These are phyloP conservation scores for Plagodis dolabraria DNA, from an alignment of 2,888 invertebrate species.

Conservation along the genomic window DNA sequence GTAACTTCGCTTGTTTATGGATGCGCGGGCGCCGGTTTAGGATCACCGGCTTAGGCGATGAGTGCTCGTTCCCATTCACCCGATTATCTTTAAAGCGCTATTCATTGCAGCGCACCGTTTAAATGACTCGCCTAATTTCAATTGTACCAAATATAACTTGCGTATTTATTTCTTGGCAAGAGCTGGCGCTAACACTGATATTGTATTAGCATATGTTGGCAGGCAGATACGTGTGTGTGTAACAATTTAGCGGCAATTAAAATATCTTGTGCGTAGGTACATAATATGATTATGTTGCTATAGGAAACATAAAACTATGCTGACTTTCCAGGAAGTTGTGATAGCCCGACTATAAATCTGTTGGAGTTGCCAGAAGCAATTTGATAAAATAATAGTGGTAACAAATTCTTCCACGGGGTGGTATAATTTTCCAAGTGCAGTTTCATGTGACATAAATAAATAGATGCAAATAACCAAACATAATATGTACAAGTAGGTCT, in stretches of 20 bases:
- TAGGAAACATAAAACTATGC: constrained; percentile 42
- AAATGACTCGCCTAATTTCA: constrained; percentile 82
- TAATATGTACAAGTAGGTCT: too few species aligned
- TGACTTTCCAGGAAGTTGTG: constrained; percentile 39
- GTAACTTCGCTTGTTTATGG: constrained; percentile 79
- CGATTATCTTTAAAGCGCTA: constrained; percentile 73
- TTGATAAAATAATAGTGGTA: constrained; percentile 5
- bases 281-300: constrained; percentile 43
- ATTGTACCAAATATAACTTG: constrained; percentile 82
- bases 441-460: neutral
- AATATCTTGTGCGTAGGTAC: constrained; percentile 61
- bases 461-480: too few species aligned
- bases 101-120: constrained; percentile 65
- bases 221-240: constrained; percentile 49
- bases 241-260: constrained; percentile 78
- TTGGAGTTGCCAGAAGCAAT: constrained; percentile 26
- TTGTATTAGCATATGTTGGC: constrained; percentile 35
- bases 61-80: constrained; percentile 75
- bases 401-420: constrained; percentile 5
- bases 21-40: constrained; percentile 76
- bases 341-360: constrained; percentile 24
- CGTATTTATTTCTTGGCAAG: constrained; percentile 82
- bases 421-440: constrained; percentile 13
- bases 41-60: constrained; percentile 79
- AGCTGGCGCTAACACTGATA: constrained; percentile 51